A percentile compares a stretch with the other conserved stretches of the same genome.
Conservation (phyloP, 2,888 invertebrate species). For the Tipula helvola region DNA sequence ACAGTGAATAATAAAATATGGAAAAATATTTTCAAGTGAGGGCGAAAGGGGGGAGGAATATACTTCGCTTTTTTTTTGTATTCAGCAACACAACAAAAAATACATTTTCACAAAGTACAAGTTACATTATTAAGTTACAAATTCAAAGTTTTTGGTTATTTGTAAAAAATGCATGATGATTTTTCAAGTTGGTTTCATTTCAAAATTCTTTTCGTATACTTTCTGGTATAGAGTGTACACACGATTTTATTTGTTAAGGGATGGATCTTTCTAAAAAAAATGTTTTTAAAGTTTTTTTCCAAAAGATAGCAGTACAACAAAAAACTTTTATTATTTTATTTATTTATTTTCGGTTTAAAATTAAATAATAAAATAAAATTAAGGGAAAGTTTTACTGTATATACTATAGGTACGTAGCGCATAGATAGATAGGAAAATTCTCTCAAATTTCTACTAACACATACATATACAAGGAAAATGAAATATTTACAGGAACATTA, state of each 20-base stretch:
- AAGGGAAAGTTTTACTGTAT: not conserved
- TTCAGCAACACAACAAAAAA: not conserved
- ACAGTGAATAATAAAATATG: not conserved
- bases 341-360: not conserved
- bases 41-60: not conserved
- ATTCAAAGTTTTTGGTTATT: not conserved
- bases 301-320: not conserved
- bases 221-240: too few species aligned
- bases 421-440: not conserved
- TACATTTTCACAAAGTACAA: not conserved
- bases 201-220: not conserved
- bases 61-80: not conserved
- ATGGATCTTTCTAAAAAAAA: not conserved
- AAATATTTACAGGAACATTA: not conserved
- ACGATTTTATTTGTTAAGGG: not conserved
- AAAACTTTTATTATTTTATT: not conserved
- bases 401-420: not conserved
- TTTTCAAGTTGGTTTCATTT: constrained; percentile 4
- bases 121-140: constrained; percentile 4
- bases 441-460: not conserved
- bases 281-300: not conserved
- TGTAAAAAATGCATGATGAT: constrained; percentile 4
- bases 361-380: not conserved
- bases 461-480: not conserved
- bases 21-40: not conserved